phyloP scores from a whole-genome alignment of 2,113 vertebrate species.

The Podocnemis expansa region DNA sequence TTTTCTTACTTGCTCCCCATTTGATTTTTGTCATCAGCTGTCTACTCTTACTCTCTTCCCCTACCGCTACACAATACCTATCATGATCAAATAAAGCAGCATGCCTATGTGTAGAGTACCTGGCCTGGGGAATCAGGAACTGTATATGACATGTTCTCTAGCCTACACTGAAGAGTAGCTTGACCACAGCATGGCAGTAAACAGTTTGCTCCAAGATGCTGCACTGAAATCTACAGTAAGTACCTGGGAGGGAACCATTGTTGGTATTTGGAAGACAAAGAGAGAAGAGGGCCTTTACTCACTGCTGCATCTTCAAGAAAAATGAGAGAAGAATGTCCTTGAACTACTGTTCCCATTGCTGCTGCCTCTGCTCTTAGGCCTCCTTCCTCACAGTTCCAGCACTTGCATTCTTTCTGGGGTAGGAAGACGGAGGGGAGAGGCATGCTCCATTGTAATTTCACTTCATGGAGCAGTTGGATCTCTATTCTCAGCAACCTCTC shows the following conservation, averaged over 20 bases:
- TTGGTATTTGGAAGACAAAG: background rate
- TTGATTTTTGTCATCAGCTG: background rate
- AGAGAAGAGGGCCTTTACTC: background rate
- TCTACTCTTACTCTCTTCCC: background rate
- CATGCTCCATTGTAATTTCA: background rate
- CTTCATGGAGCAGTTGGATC: background rate
- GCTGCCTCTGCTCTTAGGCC: background rate
- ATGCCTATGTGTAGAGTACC: background rate
- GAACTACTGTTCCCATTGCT: background rate
- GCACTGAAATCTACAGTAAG: fast-evolving
- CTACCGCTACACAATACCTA: background rate
- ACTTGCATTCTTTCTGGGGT: background rate
- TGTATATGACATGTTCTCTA: fast-evolving
- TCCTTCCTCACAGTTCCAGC: background rate
- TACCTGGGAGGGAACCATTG: background rate
- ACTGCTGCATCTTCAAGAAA: background rate
- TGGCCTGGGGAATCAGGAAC: background rate
- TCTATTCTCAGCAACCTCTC: background rate
- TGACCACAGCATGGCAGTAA: background rate
- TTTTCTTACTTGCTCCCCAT: background rate
- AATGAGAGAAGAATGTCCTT: background rate
- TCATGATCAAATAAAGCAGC: background rate
- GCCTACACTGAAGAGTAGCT: background rate
- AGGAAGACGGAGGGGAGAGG: background rate
- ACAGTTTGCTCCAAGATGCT: fast-evolving